Evolutionary conservation across 2,113 vertebrate genomes (phyloP), one percentile per base, ranked within the genome.

Genomic region (Heptranchias perlo): DNA sequence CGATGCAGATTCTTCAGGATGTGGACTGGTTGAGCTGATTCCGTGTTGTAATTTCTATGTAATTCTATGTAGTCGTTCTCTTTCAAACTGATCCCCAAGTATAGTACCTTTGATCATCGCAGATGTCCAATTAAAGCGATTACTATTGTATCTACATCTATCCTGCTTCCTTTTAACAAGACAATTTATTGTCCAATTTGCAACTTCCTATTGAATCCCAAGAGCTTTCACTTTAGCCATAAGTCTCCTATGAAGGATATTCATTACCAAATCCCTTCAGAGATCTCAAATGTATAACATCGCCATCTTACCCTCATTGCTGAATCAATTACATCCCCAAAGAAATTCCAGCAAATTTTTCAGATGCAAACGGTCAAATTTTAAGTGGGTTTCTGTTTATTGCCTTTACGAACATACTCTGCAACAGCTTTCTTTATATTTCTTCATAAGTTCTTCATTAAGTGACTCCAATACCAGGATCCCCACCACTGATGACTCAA

Each of bases 161-260:
- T 93, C 54, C 58, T 62, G n/a, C 62, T 93, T 93, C 89, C 89
- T 93, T 61, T 93, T 62, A 93, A 62, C 89, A 61, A 35, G 89
- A 21, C 1, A 62, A 93, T 93, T 62, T 62, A 93, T n/a, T 93
- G 58, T 62, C 35, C 58, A 93, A 93, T 93, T 93, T 93, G 62
- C 89, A 93, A 93, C 31, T 93, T 93, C 89, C 89, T 21, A 93
- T 21, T 16, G 23, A 62, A 93, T 93, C 89, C 89, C 89, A 39
- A 61, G 58, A 62, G 89, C 58, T 62, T 93, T 93, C 13, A 61
- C 35, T 21, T 62, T 62, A 62, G 58, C 58, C 16, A n/a, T 93
- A 62, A 93, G 35, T 93, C 58, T 62, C 39, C n/a, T 61, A n/a
- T 93, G 89, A 93, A 93, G 89, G 54, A n/a, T 62, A 93, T 93